These are phyloP conservation scores for Podocnemis expansa DNA, from an alignment of 2,113 vertebrate species.

Conservation along the genomic window DNA sequence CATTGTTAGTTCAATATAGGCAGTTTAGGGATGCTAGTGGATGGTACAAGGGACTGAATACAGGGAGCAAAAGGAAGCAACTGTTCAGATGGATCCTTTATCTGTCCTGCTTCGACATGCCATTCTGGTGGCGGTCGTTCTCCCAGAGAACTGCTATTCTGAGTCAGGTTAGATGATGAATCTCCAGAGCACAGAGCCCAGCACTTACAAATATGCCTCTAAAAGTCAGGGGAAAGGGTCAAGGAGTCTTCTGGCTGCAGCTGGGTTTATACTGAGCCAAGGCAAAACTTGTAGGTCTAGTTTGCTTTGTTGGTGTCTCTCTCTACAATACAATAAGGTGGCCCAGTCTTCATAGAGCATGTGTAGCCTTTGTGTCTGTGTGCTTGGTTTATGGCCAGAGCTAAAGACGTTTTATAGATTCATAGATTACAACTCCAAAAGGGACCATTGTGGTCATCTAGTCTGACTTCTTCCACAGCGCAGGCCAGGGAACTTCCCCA, in stretches of 20 bases:
- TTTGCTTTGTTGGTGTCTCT: too few species aligned
- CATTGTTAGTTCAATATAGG: neutral
- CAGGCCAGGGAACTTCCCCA: neutral
- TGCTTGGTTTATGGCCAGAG: neutral
- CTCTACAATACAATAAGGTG: neutral
- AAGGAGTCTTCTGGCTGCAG: neutral
- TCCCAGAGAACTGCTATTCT: neutral
- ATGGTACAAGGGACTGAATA: neutral
- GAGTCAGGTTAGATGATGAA: neutral
- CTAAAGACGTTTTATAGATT: accelerated
- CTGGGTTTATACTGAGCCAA: neutral
- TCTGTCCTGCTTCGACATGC: neutral
- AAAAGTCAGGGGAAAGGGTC: neutral
- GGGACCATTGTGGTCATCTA: neutral
- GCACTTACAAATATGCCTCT: neutral
- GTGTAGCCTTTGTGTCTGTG: too few species aligned
- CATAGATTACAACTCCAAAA: neutral
- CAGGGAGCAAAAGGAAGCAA: neutral
- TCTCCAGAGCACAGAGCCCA: neutral
- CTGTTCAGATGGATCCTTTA: neutral
- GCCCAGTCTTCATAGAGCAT: neutral
- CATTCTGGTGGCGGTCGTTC: neutral
- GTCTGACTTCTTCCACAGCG: neutral
- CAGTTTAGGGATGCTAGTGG: neutral
- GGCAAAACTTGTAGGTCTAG: neutral